Percentiles rank a stretch among this genome's conserved stretches.
Conservation (phyloP, 1,140 invertebrate species). For the Apocrypta bakeri region DNA sequence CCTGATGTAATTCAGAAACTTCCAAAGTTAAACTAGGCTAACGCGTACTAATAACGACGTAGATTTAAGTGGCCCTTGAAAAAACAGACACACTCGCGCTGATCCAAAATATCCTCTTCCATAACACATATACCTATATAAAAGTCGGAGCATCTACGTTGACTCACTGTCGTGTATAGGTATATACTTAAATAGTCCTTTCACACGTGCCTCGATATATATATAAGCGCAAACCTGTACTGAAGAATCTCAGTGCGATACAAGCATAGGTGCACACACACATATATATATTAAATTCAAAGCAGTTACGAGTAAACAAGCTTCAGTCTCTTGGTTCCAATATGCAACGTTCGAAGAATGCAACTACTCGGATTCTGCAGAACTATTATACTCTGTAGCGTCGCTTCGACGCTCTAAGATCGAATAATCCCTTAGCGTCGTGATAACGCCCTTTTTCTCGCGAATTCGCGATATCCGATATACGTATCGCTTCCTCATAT, state of each 20-base stretch:
- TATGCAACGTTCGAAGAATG: background rate
- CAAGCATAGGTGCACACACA: too few relatives aligned
- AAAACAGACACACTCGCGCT: background rate
- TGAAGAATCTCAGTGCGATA: too few relatives aligned
- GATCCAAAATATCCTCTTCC: too few relatives aligned
- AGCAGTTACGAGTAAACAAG: background rate
- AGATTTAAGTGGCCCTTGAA: background rate
- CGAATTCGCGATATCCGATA: constrained; percentile 14
- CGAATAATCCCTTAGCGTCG: background rate
- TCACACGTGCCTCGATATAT: too few relatives aligned
- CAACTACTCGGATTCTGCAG: background rate
- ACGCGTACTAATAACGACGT: too few relatives aligned
- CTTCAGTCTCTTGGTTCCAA: background rate
- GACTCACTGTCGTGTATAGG: too few relatives aligned
- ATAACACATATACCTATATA: too few relatives aligned
- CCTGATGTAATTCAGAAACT: background rate
- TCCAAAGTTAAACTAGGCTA: too few relatives aligned
- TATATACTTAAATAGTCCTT: too few relatives aligned
- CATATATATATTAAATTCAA: background rate
- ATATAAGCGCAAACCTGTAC: too few relatives aligned
- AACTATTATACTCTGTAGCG: background rate
- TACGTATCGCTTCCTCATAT: background rate
- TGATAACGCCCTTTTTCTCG: background rate
- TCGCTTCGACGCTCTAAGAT: background rate
- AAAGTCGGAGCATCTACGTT: too few relatives aligned